Evolutionary conservation across 1,140 invertebrate species (phyloP).

Genomic region (Ceratina australensis): DNA sequence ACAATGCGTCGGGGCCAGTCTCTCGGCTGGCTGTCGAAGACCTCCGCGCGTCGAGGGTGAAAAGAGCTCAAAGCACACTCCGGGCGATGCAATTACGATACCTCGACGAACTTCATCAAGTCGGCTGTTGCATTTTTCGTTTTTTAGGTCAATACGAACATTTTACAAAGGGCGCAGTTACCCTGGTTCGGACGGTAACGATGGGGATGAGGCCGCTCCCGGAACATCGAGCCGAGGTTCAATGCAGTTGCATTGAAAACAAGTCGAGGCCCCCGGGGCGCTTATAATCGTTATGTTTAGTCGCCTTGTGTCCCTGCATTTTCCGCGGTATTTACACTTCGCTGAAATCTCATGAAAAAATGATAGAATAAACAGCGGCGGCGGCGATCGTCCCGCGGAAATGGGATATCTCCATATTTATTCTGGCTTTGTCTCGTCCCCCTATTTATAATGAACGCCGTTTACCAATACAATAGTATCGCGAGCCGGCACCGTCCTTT

Average conservation of each 20-base stretch:
- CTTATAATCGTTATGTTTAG: conserved; percentile 67
- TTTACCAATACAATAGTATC: conserved; percentile 56
- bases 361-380: conserved; percentile 64
- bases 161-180: conserved; percentile 56
- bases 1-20: conserved; percentile 14
- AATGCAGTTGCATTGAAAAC: conserved; percentile 63
- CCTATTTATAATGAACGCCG: conserved; percentile 64
- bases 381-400: conserved; percentile 41
- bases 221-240: conserved; percentile 52
- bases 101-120: conserved; percentile 52
- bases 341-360: conserved; percentile 65
- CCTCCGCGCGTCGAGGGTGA: conserved; percentile 8
- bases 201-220: conserved; percentile 49
- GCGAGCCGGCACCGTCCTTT: conserved; percentile 38
- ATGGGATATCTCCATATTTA: conserved; percentile 63
- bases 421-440: conserved; percentile 61
- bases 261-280: conserved; percentile 56
- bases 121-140: conserved; percentile 55
- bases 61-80: conserved; percentile 45
- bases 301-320: conserved; percentile 63
- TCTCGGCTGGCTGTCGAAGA: not conserved
- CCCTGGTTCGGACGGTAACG: conserved; percentile 51
- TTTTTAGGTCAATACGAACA: conserved; percentile 58
- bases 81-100: conserved; percentile 52
- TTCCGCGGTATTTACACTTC: conserved; percentile 64